Evolutionary conservation across 2,888 invertebrate species (phyloP), one percentile per base, ranked within the genome.

Genomic region (Drosophila anomalipes): DNA sequence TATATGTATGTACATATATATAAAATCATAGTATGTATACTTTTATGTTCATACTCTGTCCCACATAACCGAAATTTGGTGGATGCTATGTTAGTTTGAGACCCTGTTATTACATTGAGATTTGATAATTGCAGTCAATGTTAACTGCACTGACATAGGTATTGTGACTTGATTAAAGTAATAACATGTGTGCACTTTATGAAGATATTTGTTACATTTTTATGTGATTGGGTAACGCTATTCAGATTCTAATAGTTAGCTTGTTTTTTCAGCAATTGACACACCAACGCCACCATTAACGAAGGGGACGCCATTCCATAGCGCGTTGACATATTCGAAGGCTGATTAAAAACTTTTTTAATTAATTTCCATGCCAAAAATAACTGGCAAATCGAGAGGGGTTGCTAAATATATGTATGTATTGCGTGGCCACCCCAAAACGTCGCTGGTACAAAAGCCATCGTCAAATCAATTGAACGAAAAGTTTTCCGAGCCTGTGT

Each of bases 261-360:
- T 30, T 26, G 44, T 14, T 30, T 39, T 61, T 53, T 19, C 22
- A 52, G 14, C 33, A 72, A 77, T 52, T 59, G 14, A 35, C 47
- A 30, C 26, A 47, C 9, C 12, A 51, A 30, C 30, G 51, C 28
- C 16, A 33, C n/a, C 51, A 30, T 14, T 19, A 49, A 28, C 41
- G 4, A 10, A 32, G 9, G 41, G 54, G 54, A 66, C 32, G 57
- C 59, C 44, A 63, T 71, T 61, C 49, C 22, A 47, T 35, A 33
- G 47, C 53, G n/a, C 57, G 70, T 82, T 89, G 83, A 86, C 89
- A 82, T 79, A 82, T 86, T 79, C 77, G 65, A 84, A 71, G 81
- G 72, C 82, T 85, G 86, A 88, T 87, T 83, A 82, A 76, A 91
- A 92, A 92, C 81, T 92, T 92, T 92, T 92, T 91, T 92, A 92